Evolutionary conservation across 2,797 vertebrate genomes (phyloP).

Genomic region (Danio choprae): DNA sequence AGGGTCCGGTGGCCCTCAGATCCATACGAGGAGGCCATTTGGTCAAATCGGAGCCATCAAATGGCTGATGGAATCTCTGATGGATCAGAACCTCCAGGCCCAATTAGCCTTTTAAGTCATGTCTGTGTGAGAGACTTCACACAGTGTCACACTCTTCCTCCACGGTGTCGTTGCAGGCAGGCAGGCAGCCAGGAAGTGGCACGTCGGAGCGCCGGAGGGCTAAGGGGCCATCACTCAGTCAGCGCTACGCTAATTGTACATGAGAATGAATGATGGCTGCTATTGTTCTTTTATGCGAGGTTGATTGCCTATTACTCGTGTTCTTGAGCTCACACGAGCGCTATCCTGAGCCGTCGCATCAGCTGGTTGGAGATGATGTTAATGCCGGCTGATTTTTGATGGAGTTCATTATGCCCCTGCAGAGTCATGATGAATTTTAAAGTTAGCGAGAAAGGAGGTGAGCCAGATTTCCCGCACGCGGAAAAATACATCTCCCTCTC

Average conservation of each 20-base stretch:
- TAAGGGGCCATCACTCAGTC: constrained; percentile 47
- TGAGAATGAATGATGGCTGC: constrained; percentile 49
- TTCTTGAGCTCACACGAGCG: constrained; percentile 46
- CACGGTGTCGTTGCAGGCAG: background rate
- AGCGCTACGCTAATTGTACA: constrained; percentile 46
- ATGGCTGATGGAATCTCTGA: constrained; percentile 17
- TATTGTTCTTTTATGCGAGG: constrained; percentile 54
- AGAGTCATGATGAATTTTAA: constrained; percentile 53
- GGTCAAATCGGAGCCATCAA: constrained; percentile 21
- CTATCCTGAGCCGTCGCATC: constrained; percentile 36
- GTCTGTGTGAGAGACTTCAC: constrained; percentile 44
- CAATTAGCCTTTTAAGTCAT: constrained; percentile 59
- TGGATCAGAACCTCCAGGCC: constrained; percentile 48
- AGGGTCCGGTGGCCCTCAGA: constrained; percentile 30
- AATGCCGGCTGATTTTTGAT: constrained; percentile 52
- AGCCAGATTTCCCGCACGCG: constrained; percentile 16
- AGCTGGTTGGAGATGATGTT: constrained; percentile 48
- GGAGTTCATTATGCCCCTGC: constrained; percentile 52
- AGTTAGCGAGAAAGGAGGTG: constrained; percentile 49
- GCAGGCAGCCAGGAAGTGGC: constrained; percentile 42
- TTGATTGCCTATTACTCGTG: constrained; percentile 52
- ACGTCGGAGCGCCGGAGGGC: constrained; percentile 37
- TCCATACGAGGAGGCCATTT: background rate
- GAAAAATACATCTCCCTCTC: constrained; percentile 46
- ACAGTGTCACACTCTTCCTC: constrained; percentile 8